Percentiles rank a stretch among this genome's conserved stretches.
These are phyloP conservation scores for Muscicapa adusta DNA, from an alignment of 2,113 vertebrate species.

Conservation along the genomic window DNA sequence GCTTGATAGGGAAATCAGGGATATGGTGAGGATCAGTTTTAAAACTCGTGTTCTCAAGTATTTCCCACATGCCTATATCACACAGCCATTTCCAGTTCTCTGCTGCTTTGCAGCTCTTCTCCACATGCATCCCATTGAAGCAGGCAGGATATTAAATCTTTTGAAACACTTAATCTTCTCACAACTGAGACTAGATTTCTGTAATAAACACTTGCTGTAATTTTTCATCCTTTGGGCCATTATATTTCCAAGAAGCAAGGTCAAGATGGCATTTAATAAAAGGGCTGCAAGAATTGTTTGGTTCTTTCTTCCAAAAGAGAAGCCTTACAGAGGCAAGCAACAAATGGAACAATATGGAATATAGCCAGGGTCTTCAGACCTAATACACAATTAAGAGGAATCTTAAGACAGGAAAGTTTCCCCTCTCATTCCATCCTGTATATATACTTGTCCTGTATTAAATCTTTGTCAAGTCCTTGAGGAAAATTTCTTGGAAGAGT, in stretches of 20 bases:
- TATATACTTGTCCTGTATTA: constrained; percentile 30
- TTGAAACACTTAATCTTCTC: constrained; percentile 1
- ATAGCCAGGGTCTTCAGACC: background rate
- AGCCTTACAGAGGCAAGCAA: background rate
- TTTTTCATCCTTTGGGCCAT: constrained; percentile 9
- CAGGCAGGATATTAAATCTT: constrained; percentile 1
- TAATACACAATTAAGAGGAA: background rate
- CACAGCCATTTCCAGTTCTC: background rate
- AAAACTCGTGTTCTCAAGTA: background rate
- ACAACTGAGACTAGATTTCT: background rate
- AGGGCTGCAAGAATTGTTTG: background rate
- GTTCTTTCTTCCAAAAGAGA: background rate
- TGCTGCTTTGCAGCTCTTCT: background rate
- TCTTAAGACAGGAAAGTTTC: background rate
- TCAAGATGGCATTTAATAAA: constrained; percentile 41
- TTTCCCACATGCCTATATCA: background rate
- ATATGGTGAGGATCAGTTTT: background rate
- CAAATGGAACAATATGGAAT: background rate
- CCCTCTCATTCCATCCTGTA: background rate
- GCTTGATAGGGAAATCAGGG: background rate
- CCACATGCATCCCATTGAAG: background rate
- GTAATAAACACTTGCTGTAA: constrained; percentile 24
- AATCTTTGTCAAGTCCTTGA: constrained; percentile 28
- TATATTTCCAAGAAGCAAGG: constrained; percentile 5
- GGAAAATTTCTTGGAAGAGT: constrained; percentile 36